Evolutionary conservation across 2,113 vertebrate species (phyloP), one percentile per base, ranked within the genome.

Genomic region (Chlamydotis undulata): DNA sequence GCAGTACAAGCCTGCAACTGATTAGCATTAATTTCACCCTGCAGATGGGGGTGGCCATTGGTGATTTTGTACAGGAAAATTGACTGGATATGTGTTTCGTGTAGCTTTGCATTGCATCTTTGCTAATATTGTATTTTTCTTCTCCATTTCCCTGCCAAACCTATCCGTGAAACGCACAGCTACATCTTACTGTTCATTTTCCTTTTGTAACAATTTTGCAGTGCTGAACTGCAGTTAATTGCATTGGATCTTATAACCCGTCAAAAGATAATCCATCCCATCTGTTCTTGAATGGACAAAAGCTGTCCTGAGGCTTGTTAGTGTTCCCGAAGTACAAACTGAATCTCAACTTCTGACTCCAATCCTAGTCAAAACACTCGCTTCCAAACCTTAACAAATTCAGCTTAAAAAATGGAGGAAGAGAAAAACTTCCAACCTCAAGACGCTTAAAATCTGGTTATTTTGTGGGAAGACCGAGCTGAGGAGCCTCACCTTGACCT

Each of bases 1-100:
- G 77, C 65, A 94, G 91, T 95, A 84, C 94, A 95, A 85, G 55
- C n/a, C 90, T 96, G 95, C 57, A 95, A 96, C 28, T 95, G 74
- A 96, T 95, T 94, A 97, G 19, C 70, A 74, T 87, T 91, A 75
- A 90, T 89, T 93, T 93, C 80, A 84, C 61, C 59, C 91, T 89
- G 57, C 26, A 82, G 59, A 29, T 79, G 41, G 53, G 76, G 53
- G 56, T 80, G 68, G 71, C 37, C 43, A 65, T 59, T 24, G 28
- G 12, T 64, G 56, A 75, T 74, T 89, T n/a, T 64, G 69, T 19
- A 71, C 17, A 90, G 69, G 26, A 65, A 75, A 78, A 73, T 6
- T n/a, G 26, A 37, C 33, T 24, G 15, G 45, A 4, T 39, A 11
- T 74, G 24, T 64, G 28, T 29, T 92, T 68, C 55, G 17, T 76